Conservation (phyloP, 2,797 vertebrate genomes). For the Staurois parvus region DNA sequence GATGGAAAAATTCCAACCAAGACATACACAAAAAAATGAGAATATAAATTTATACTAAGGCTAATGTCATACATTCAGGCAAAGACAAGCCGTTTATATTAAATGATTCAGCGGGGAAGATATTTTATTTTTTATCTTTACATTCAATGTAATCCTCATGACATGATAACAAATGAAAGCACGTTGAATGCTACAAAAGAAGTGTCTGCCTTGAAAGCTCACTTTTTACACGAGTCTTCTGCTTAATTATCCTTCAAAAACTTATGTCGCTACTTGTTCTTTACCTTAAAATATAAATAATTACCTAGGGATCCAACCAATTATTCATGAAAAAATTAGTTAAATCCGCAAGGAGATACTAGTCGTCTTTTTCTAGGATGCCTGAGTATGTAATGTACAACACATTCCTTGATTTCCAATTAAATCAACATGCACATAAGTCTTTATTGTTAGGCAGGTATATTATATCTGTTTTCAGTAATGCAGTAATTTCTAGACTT, state of each 20-base stretch:
- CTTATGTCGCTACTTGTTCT: not conserved
- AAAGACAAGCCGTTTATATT: slow-evolving; percentile 30
- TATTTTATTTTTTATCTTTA: slow-evolving; percentile 41
- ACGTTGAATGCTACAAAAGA: not conserved
- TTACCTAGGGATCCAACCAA: not conserved
- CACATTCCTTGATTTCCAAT: no score
- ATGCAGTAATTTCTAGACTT: no score
- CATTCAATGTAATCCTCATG: not conserved
- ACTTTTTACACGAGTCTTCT: slow-evolving; percentile 9
- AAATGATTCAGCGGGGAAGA: slow-evolving; percentile 20
- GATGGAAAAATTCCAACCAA: slow-evolving; percentile 31
- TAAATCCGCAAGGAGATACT: not conserved
- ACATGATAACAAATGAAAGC: slow-evolving; percentile 34
- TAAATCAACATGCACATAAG: no score
- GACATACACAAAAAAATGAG: slow-evolving; percentile 15
- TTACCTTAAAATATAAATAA: slow-evolving; percentile 26
- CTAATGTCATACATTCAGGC: slow-evolving; percentile 4
- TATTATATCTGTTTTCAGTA: no score
- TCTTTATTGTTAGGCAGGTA: no score
- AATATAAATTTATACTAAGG: slow-evolving; percentile 39
- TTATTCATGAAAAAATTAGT: slow-evolving; percentile 31
- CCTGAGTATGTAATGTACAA: no score
- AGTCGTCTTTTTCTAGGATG: not conserved
- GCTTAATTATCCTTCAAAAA: slow-evolving; percentile 30
- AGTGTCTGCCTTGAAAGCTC: slow-evolving; percentile 10